Evolutionary conservation across 2,888 invertebrate genomes (phyloP).

Genomic region (Diaperis boleti): DNA sequence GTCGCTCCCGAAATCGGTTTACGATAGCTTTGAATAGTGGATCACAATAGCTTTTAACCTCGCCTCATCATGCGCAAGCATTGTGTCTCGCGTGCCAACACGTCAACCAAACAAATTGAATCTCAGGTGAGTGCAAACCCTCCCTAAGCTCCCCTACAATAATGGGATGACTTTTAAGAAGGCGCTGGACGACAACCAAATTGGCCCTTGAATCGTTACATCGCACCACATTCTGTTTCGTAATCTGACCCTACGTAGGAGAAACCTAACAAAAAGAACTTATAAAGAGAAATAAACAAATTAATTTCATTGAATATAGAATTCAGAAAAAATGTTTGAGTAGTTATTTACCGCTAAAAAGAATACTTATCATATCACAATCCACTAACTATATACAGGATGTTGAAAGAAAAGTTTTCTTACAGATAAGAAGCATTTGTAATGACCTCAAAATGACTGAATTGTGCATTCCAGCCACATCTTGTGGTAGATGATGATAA

Average conservation of each 20-base stretch:
- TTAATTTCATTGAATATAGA: neutral
- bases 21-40: constrained; percentile 35
- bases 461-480: too few species aligned
- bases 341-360: too few species aligned
- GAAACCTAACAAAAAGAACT: too few species aligned
- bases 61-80: constrained; percentile 34
- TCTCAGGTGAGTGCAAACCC: constrained; percentile 48
- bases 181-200: constrained; percentile 47
- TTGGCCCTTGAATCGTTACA: constrained; percentile 48
- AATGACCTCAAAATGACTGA: too few species aligned
- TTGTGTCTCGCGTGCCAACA: constrained; percentile 45
- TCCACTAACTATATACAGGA: too few species aligned
- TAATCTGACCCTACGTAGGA: constrained; percentile 21
- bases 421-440: too few species aligned
- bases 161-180: constrained; percentile 49
- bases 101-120: constrained; percentile 48
- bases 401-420: too few species aligned
- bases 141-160: constrained; percentile 43
- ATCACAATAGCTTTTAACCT: constrained; percentile 43
- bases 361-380: too few species aligned
- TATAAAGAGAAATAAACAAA: neutral
- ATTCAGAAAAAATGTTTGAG: too few species aligned
- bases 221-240: constrained; percentile 40
- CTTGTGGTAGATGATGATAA: too few species aligned
- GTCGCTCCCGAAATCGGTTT: constrained; percentile 36